Conservation (phyloP, 2,888 invertebrate genomes). For the Willowsia nigromaculata region DNA sequence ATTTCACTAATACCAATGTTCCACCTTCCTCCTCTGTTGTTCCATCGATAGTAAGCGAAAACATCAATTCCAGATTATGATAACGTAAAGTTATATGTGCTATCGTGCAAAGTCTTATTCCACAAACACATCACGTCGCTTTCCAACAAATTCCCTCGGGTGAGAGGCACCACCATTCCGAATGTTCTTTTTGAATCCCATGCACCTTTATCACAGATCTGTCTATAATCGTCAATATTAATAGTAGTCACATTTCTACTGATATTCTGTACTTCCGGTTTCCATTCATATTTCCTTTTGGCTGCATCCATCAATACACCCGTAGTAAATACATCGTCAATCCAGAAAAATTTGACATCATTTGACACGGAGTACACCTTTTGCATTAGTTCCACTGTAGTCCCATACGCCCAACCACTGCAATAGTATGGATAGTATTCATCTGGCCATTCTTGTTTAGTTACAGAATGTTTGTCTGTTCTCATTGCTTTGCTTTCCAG, state of each 20-base stretch:
- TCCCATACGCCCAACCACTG: conserved; percentile 79
- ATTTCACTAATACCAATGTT: too few relatives aligned
- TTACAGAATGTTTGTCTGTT: background rate
- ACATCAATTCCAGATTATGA: too few relatives aligned
- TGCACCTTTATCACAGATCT: background rate
- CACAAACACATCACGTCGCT: conserved; percentile 42
- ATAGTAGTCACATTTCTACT: background rate
- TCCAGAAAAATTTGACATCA: conserved; percentile 81
- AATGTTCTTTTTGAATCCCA: background rate
- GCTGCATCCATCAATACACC: conserved; percentile 35
- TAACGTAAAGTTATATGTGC: too few relatives aligned
- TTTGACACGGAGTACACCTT: conserved; percentile 80
- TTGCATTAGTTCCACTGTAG: conserved; percentile 77
- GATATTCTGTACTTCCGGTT: background rate
- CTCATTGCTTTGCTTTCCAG: background rate
- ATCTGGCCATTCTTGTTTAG: background rate
- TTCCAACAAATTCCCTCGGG: background rate
- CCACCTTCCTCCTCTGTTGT: too few relatives aligned
- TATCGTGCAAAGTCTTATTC: conserved; percentile 16
- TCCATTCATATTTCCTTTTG: background rate
- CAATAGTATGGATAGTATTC: conserved; percentile 79
- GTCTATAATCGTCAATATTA: background rate
- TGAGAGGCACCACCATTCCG: background rate
- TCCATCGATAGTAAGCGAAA: too few relatives aligned
- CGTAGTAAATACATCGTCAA: conserved; percentile 81